phyloP scores from a whole-genome alignment of 1,140 invertebrate species.

The Luehdorfia chinensis region DNA sequence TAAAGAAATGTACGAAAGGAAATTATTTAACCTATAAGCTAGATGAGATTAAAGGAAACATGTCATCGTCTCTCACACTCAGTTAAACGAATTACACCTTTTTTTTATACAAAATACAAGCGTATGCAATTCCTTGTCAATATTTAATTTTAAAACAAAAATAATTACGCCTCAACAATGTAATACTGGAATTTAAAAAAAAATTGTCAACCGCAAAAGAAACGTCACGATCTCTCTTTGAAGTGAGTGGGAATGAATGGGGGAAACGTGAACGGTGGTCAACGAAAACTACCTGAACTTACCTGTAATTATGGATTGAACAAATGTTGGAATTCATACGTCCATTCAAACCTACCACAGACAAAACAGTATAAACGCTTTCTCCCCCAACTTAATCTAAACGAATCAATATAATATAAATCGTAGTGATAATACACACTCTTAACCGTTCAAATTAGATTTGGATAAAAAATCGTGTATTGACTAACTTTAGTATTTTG shows the following conservation, averaged over 20 bases:
- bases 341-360: no score
- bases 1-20: background rate
- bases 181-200: constrained; percentile 48
- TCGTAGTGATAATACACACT: no score
- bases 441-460: no score
- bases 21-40: background rate
- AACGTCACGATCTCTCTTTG: background rate
- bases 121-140: constrained; percentile 19
- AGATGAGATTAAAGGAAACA: background rate
- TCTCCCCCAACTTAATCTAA: no score
- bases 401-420: no score
- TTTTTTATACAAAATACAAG: constrained; percentile 1
- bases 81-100: background rate
- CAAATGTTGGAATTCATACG: no score
- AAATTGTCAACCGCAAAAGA: background rate
- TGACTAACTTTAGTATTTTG: no score
- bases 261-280: no score
- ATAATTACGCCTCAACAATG: constrained; percentile 41
- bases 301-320: no score
- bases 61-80: background rate
- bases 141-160: constrained; percentile 22
- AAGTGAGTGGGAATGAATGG: background rate
- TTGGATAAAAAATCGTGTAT: no score
- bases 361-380: no score
- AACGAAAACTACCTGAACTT: no score